Base-by-base conservation (phyloP, 2,797 vertebrate genomes). In the Fratercula arctica region DNA sequence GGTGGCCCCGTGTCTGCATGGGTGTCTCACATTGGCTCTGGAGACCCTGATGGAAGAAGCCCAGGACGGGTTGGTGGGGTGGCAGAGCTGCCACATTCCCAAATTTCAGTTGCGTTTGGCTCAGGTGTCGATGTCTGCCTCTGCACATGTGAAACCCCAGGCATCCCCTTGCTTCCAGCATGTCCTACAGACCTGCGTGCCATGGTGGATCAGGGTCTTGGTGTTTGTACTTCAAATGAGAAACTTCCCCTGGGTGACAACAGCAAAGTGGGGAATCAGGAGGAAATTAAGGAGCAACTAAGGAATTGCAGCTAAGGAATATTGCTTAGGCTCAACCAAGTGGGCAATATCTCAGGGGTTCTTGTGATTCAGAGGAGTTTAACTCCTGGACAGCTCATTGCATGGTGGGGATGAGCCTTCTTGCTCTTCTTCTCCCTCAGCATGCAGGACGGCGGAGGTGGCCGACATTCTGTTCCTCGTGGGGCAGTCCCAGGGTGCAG, bases 381-480 rank as follows among this genome's bases (percentile, higher is more conserved):
- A 28, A 56, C 46, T 57, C 13, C n/a, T 84, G 54, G 3, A 25
- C 68, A 53, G 25, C 16, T 54, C 20, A 0, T 28, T 31, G 20
- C 51, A 9, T 1, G 23, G 2, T 6, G 9, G 63, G 46, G 29
- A 23, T 80, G 57, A 90, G 5, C 54, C 37, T 59, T 59, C 14
- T 43, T 63, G 39, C 25, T 35, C 24, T 35, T 79, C 25, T 66
- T 89, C 50, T 88, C 51, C 72, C 73, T 43, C 97, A 99, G 99
- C 96, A 31, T 99, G 99, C 96, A 97, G 98, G 89, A 98, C 98
- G 0, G 98, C 98, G 17, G 98, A 97, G 89, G 97, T 97, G 73
- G 99, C 98, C 0, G 98, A 99, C 33, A 83, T 99, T 1, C 97
- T 99, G 48, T 99, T 99, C 96, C 97, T 99, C 15, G 97, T 99